Percentiles rank a stretch among this genome's conserved stretches.
phyloP scores from a whole-genome alignment of 1,140 invertebrate species.

The Megalonaias nervosa region DNA sequence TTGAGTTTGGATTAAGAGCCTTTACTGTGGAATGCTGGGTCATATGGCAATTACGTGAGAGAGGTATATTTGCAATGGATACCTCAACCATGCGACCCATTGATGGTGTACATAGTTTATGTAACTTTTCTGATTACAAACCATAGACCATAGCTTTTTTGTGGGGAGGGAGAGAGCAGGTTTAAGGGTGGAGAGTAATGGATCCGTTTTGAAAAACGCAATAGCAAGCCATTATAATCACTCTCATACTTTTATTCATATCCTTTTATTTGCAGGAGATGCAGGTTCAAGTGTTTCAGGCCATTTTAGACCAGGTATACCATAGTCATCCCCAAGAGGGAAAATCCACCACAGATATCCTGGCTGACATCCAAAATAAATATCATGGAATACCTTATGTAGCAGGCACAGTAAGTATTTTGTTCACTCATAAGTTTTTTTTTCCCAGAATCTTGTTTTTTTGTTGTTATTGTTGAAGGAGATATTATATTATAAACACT shows the following conservation, averaged over 20 bases:
- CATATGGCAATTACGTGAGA: too few species aligned
- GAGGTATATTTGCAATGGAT: too few species aligned
- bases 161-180: neutral
- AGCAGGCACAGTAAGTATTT: conserved; percentile 82
- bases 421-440: neutral
- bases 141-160: too few species aligned
- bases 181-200: neutral
- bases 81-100: too few species aligned
- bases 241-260: neutral
- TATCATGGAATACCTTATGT: conserved; percentile 92
- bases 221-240: neutral
- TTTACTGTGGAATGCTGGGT: too few species aligned
- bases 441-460: neutral
- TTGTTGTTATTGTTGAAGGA: too few species aligned
- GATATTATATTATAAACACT: too few species aligned
- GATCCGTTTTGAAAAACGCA: neutral
- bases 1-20: too few species aligned
- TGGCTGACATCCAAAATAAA: conserved; percentile 84
- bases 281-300: conserved; percentile 92
- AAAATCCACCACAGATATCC: conserved; percentile 80
- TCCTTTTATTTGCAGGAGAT: conserved; percentile 77
- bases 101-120: too few species aligned
- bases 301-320: conserved; percentile 90
- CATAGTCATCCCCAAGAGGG: conserved; percentile 78
- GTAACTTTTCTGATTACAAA: too few species aligned